Evolutionary conservation across 2,888 invertebrate genomes (phyloP).

Genomic region (Macaria notata): DNA sequence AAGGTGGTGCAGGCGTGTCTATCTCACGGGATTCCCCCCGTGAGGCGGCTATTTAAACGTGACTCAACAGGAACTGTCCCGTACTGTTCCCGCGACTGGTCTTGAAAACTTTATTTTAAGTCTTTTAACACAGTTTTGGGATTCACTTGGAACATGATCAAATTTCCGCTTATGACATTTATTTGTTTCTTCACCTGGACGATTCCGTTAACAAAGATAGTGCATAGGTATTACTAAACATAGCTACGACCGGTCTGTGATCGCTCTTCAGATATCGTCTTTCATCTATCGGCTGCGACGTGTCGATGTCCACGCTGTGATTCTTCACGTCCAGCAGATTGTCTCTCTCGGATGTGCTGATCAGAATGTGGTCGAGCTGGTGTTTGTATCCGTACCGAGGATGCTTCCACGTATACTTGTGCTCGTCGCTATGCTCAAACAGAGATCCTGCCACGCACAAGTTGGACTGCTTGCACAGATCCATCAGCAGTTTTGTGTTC

Average conservation of each 20-base stretch:
- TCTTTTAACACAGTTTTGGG: too few species aligned
- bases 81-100: too few species aligned
- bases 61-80: too few species aligned
- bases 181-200: too few species aligned
- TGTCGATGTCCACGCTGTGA: not conserved
- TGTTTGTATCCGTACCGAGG: not conserved
- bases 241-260: not conserved
- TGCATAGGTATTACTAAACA: too few species aligned
- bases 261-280: not conserved
- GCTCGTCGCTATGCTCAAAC: not conserved
- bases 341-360: not conserved
- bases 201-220: too few species aligned
- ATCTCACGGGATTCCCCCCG: too few species aligned
- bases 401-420: constrained; percentile 3
- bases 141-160: too few species aligned
- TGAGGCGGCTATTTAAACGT: too few species aligned
- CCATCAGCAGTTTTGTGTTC: not conserved
- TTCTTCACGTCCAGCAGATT: not conserved
- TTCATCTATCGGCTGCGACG: not conserved
- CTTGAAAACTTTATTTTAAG: too few species aligned
- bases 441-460: not conserved
- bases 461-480: not conserved
- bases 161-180: too few species aligned
- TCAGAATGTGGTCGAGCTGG: constrained; percentile 4
- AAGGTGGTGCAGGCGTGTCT: too few species aligned